Conservation (phyloP, 2,113 vertebrate species). For the Chrysochloris asiatica region DNA sequence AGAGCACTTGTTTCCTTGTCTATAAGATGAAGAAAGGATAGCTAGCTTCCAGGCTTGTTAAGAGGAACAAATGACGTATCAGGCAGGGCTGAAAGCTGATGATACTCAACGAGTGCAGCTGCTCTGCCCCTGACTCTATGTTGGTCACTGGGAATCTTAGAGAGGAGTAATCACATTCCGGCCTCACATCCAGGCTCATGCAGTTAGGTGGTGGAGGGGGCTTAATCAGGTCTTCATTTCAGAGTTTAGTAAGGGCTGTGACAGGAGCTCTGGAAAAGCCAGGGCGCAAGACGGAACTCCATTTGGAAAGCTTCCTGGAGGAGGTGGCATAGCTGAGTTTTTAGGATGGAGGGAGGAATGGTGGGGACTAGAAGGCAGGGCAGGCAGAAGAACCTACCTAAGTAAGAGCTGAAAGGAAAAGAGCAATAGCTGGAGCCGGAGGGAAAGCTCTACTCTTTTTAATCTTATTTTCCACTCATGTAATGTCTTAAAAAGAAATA, state of each 20-base stretch:
- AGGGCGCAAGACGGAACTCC: background rate
- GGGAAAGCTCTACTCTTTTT: background rate
- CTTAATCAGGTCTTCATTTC: background rate
- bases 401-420: background rate
- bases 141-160: background rate
- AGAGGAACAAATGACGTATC: background rate
- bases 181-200: background rate
- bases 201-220: background rate
- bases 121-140: background rate
- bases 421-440: background rate
- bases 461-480: constrained; percentile 16
- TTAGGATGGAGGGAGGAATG: background rate
- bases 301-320: constrained; percentile 25
- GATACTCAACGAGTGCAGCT: background rate
- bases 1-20: background rate
- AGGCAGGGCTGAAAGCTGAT: background rate
- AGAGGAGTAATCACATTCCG: background rate
- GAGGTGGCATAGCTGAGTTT: background rate
- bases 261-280: background rate
- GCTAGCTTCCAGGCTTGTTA: background rate
- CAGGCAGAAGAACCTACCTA: background rate
- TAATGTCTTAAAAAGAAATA: background rate
- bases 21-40: background rate
- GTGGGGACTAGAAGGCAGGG: background rate
- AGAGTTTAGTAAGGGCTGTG: background rate